Conservation (phyloP, 1,140 invertebrate species). For the Drosophila carrolli region DNA sequence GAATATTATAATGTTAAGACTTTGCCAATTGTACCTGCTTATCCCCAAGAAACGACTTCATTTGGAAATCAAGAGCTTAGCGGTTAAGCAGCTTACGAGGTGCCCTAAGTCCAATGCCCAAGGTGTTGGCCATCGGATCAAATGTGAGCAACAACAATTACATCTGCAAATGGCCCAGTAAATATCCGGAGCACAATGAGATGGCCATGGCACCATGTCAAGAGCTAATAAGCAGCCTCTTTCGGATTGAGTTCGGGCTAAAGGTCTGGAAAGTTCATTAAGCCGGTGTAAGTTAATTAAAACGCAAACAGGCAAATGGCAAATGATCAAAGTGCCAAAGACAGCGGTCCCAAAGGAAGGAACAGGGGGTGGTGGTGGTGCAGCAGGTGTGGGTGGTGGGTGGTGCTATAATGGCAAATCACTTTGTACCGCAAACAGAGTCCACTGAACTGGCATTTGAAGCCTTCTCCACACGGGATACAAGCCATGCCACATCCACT, state of each 20-base stretch:
- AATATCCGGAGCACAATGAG: constrained; percentile 17
- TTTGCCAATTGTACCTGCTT: background rate
- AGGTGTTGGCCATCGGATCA: constrained; percentile 36
- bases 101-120: constrained; percentile 35
- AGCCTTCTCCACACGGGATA: constrained; percentile 15
- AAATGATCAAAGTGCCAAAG: constrained; percentile 64
- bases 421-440: constrained; percentile 58
- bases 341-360: constrained; percentile 21
- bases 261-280: constrained; percentile 49
- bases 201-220: constrained; percentile 21
- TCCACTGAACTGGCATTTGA: constrained; percentile 34
- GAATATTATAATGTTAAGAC: background rate
- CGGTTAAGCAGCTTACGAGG: constrained; percentile 47
- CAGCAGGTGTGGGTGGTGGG: background rate
- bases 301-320: constrained; percentile 61
- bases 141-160: constrained; percentile 26
- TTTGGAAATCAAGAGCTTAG: constrained; percentile 46
- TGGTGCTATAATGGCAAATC: constrained; percentile 49
- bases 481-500: constrained; percentile 33
- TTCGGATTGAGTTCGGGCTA: constrained; percentile 8
- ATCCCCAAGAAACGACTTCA: constrained; percentile 27
- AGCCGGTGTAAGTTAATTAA: constrained; percentile 67
- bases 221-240: constrained; percentile 49
- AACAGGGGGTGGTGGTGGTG: background rate
- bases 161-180: constrained; percentile 18